These are phyloP conservation scores for Pteropus alecto DNA, from an alignment of 2,113 vertebrate species.

Conservation along the genomic window DNA sequence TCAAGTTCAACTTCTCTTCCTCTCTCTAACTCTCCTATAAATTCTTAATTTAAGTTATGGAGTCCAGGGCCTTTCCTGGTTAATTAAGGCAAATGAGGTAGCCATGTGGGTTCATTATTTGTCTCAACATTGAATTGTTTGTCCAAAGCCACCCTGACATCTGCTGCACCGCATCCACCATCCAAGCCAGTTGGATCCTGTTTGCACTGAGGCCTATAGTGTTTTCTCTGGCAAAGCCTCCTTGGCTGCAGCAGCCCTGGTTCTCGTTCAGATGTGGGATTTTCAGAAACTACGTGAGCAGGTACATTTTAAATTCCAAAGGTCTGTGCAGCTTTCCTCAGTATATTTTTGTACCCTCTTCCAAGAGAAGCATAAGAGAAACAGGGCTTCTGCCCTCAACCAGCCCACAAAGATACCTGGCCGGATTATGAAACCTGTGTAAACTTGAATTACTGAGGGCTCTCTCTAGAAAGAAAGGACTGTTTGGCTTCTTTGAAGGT, in stretches of 20 bases:
- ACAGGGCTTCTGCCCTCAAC: neutral
- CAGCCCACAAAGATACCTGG: neutral
- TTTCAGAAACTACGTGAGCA: conserved; percentile 35
- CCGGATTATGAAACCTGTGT: neutral
- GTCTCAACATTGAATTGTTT: neutral
- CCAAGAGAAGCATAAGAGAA: neutral
- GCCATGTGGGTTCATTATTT: neutral
- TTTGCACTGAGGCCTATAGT: neutral
- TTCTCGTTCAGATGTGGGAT: conserved; percentile 44
- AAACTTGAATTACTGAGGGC: neutral
- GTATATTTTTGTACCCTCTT: conserved; percentile 13
- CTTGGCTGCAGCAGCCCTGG: neutral
- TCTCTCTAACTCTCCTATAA: neutral
- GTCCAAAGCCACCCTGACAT: neutral
- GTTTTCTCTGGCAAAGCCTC: conserved; percentile 17
- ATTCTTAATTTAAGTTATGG: neutral
- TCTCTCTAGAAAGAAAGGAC: neutral
- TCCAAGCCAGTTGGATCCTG: neutral
- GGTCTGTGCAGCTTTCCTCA: neutral
- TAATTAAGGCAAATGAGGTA: neutral
- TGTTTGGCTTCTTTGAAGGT: neutral
- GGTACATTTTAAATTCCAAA: conserved; percentile 22
- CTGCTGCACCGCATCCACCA: neutral
- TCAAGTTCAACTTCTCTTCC: neutral
- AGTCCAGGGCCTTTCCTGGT: neutral